Evolutionary conservation across 1,140 invertebrate genomes (phyloP), one percentile per base, ranked within the genome.

Genomic region (Calycopis cecrops): DNA sequence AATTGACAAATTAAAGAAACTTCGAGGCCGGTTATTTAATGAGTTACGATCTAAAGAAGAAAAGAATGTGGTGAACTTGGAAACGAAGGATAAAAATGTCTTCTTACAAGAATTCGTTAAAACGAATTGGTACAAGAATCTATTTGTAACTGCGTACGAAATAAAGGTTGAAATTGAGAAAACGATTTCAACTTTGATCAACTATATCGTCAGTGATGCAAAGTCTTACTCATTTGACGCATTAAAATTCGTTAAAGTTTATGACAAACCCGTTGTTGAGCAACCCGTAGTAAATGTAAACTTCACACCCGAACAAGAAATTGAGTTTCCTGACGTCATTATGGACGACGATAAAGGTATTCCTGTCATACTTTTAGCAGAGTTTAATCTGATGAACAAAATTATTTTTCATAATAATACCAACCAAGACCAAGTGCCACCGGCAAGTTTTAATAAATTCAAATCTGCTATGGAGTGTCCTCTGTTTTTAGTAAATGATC

Each of bases 261-360:
- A 50, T 55, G 49, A 61, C 40, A 63, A 54, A 9, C 8, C 54
- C 1, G 44, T 60, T 18, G 53, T 54, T 47, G 62, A 64, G 37
- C 62, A 69, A 40, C 54, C 11, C 4, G 62, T 66, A 9, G 57
- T 58, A 9, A 58, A 70, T 34, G 57, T 68, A 7, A 55, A 71
- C 49, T 71, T 71, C 49, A 11, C 56, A 21, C 9, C 53, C 9
- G 68, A 71, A 52, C 58, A 67, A 62, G 63, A 70, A 56, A 67
- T 70, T 17, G 57, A 50, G 28, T 70, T 70, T n/a, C 68, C 68
- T 34, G 68, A 71, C 49, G 57, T 71, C 10, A 71, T 71, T 61
- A 18, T 65, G 3, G 59, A 62, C 16, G 65, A 71, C 3, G 61
- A 68, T 2, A 71, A 64, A 64, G 65, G 65, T 17, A 59, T 68